Evolutionary conservation across 2,797 vertebrate genomes (phyloP), one percentile per base, ranked within the genome.

Genomic region (Sebastes cheni): DNA sequence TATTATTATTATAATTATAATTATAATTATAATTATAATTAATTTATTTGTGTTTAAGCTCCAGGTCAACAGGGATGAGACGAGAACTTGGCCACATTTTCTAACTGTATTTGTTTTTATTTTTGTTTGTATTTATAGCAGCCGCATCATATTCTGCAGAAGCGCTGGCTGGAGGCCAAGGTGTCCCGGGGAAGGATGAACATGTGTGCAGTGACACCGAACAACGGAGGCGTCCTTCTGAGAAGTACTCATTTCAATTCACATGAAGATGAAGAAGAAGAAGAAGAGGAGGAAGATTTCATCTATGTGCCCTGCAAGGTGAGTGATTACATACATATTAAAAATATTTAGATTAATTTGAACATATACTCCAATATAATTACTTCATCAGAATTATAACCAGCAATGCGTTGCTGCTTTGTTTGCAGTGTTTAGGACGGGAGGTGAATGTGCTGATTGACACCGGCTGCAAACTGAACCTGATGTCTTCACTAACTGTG

Each of bases 91-190:
- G 4, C 6, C 12, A 29, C n/a, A 7, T 67, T 18, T 27, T 54
- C 1, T 20, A 4, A 25, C 6, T 9, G 2, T 25, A 23, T 54
- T 59, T 65, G 4, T 34, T 34, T 1, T 34, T 18, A 2, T 42
- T 4, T 34, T 9, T 29, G 70, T 46, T 18, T 18, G 5, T 18
- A 46, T 46, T 18, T 46, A 46, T 86, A 98, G 97, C 97, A 98
- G 91, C 97, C 97, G 2, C 97, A 97, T 32, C 96, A 95, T 29
- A 97, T 98, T 61, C 94, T 98, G 76, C 97, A 98, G 92, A 96
- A 94, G 76, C 96, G 97, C 29, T 91, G 97, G 77, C 94, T 97
- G 94, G 97, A 98, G 85, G 95, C 95, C 71, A 97, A 97, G 67
- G 62, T 97, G 52, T 95, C 96, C 16, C 96, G 95, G 66, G 79